Base-by-base conservation (phyloP, 2,888 invertebrate species). In the Acrocera orbiculus region DNA sequence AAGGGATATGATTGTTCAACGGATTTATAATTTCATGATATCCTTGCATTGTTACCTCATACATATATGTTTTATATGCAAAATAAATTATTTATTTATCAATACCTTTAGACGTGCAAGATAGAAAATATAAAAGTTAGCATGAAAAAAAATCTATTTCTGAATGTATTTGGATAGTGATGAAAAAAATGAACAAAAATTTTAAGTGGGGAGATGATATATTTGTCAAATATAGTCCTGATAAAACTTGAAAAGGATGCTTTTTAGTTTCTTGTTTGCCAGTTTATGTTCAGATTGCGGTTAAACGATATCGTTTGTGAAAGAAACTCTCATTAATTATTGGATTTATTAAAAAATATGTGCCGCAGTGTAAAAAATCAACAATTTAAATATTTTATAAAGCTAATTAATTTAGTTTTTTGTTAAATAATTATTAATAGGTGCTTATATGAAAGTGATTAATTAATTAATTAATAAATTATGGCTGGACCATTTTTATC, bases 401-500 rank as follows among this genome's bases (percentile, higher is more conserved):
- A 30, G 8, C 8, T 19, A 19, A 19, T 19, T 19, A 19, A 19
- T 6, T 19, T 19, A 19, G 8, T 6, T 6, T 19, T 6, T 8
- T 19, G 19, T 19, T 5, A 19, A 19, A 5, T 19, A 8, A 6
- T 19, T 19, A 19, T 6, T 19, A 19, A 8, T 6, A 19, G 8
- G 8, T 6, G 5, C 5, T 8, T 19, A 8, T 19, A 8, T 6
- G 19, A 19, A 19, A 19, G 5, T 19, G 19, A 19, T 5, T 5
- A 19, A 6, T 19, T 19, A 19, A 19, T 19, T 20, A 24, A 9
- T 26, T 23, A 9, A 30, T 16, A 35, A 30, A 39, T 41, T 46
- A 85, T 86, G 85, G 83, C 85, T 33, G 85, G 85, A 36, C 83
- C 86, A 37, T 86, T 85, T 53, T 61, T 86, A 37, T 82, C 85